Evolutionary conservation across 35 echinoderm and acorn worm species (phyloP), one percentile per base, ranked within the genome.

Genomic region (Amphiura filiformis): DNA sequence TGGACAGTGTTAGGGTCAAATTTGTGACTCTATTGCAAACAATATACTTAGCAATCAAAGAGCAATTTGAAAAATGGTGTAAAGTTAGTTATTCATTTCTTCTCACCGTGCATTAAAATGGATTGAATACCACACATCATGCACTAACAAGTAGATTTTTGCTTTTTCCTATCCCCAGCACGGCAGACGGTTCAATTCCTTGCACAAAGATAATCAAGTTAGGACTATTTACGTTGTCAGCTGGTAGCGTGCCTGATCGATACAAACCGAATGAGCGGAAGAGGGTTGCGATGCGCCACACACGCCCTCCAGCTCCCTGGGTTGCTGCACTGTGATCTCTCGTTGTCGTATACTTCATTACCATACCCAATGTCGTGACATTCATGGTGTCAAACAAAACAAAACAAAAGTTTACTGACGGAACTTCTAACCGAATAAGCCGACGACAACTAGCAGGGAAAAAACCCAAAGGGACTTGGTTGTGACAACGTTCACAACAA

Each of bases 191-290:
- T 85, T 85, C 56, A 85, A 85, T 85, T 85, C 35, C 37, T 85
- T 12, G 56, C 83, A 56, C 83, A 64, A 35, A 61, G 35, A 65
- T 85, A 85, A 85, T 85, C 64, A 56, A 85, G 83, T 85, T 85
- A 85, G 83, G 49, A 85, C 64, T 85, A 85, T 85, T 85, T 85
- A 85, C 83, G 83, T 61, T 85, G 32, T 56, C 83, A 85, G 56
- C 83, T 36, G 31, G 35, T 61, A 37, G 37, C 32, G 35, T 56
- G 11, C 82, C n/a, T 37, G 83, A 85, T 85, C 83, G 56, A 85
- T 85, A 85, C 83, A 85, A 85, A 85, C 83, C 83, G 49, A 61
- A 61, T 85, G 61, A 70, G 61, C 15, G 61, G 17, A 70, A 70
- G 28, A 70, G 61, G 28, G 61, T 70, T 70, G 15, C 61, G 61